These are phyloP conservation scores for Synergus gifuensis DNA, from an alignment of 2,888 invertebrate species.

Conservation along the genomic window DNA sequence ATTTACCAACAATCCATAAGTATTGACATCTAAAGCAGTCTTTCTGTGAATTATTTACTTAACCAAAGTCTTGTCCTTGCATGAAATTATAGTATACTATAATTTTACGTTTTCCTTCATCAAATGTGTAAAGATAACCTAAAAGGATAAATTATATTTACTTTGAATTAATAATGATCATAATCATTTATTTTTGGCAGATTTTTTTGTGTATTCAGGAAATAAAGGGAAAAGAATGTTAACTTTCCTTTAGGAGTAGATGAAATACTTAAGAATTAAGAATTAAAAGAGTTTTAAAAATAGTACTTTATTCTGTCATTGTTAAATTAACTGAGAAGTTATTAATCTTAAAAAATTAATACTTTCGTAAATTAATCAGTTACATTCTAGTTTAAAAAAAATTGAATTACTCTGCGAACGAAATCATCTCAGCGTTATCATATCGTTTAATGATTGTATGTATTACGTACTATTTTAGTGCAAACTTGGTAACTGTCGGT, in stretches of 20 bases:
- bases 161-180: too few relatives aligned
- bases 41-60: slow-evolving; percentile 19
- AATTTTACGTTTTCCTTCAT: slow-evolving; percentile 3
- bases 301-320: too few relatives aligned
- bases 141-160: neutral
- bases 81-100: neutral
- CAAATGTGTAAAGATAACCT: neutral
- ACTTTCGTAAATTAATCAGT: too few relatives aligned
- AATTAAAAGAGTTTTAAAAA: neutral
- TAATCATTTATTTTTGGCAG: neutral
- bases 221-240: neutral
- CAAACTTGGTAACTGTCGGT: neutral
- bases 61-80: slow-evolving; percentile 25
- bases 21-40: slow-evolving; percentile 41
- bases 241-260: too few relatives aligned
- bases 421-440: neutral
- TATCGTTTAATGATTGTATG: too few relatives aligned
- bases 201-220: neutral
- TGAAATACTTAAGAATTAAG: too few relatives aligned
- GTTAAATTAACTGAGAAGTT: too few relatives aligned
- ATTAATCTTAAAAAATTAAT: too few relatives aligned
- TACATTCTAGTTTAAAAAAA: neutral
- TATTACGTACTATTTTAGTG: neutral
- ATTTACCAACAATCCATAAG: slow-evolving; percentile 35
- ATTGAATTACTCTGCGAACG: neutral